Base-by-base conservation (phyloP, 2,888 invertebrate species). In the Cerceris ruficornis region DNA sequence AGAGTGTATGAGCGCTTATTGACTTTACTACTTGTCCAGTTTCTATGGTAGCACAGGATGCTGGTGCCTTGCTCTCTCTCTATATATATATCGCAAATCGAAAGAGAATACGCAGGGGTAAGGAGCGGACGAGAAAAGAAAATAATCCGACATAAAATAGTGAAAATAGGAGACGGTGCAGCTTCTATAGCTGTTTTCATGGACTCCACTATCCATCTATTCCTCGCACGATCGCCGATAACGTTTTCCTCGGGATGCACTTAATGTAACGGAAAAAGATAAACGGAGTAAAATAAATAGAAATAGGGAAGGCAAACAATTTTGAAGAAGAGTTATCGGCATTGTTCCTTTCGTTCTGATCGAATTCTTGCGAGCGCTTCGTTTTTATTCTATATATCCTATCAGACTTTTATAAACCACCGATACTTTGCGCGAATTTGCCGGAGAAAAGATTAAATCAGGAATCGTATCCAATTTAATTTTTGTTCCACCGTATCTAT, bases 41-140 rank as follows among this genome's bases (percentile, higher is more conserved):
- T 61, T 57, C n/a, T 17, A 58, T 58, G 28, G 9, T 15, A 43
- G 43, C 2, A 50, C 17, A 14, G 43, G 50, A 28, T 42, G 52
- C 13, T n/a, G 11, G n/a, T 58, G 57, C 42, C 41, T 73, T 42
- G 39, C 49, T 58, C 50, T 8, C 28, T 39, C n/a, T 28, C 61
- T 17, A 50, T 69, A 50, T 57, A 69, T 50, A 52, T 39, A 73
- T 57, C 54, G 46, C 28, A 67, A 72, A 72, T 46, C 52, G 39
- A 69, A 66, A 64, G 28, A 28, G 13, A n/a, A 11, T 42, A 42
- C 9, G 49, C n/a, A 43, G n/a, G 13, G 50, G n/a, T n/a, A 41
- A 68, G 41, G 17, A 5, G 39, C 58, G 39, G 49, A 49, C 55
- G 7, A 59, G 17, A 43, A 59, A 61, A 55, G 41, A 52, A 67